A percentile compares a stretch with the other conserved stretches of the same genome.
Evolutionary conservation across 2,113 vertebrate species (phyloP).

Genomic region (Calypte anna): DNA sequence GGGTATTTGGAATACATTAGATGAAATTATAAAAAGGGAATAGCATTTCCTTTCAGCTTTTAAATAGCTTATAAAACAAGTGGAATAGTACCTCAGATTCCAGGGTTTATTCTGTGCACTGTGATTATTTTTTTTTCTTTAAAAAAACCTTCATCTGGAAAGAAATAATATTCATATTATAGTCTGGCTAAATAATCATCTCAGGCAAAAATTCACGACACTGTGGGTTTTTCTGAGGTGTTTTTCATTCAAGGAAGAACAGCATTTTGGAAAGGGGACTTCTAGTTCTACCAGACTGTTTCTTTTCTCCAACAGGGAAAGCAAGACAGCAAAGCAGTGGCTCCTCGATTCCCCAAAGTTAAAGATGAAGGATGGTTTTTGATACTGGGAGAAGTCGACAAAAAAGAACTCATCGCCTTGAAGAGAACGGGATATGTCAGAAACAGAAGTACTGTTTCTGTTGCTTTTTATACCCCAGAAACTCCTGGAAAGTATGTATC

Average conservation of each 20-base stretch:
- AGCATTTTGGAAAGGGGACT: not conserved
- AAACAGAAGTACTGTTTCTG: conserved; percentile 75
- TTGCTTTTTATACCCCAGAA: conserved; percentile 95
- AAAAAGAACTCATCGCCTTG: conserved; percentile 89
- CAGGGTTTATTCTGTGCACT: not conserved
- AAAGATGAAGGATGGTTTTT: conserved; percentile 99
- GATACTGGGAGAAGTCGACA: conserved; percentile 92
- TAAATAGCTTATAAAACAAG: not conserved
- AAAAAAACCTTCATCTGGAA: not conserved
- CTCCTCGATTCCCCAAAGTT: conserved; percentile 90
- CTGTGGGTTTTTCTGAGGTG: not conserved
- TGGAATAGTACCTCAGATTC: not conserved
- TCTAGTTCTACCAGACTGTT: not conserved
- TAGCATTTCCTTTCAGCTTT: not conserved
- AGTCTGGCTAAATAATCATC: not conserved
- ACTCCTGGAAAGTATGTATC: conserved; percentile 86
- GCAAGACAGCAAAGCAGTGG: conserved; percentile 89
- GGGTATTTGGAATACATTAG: not conserved
- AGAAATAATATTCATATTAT: not conserved
- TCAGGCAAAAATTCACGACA: not conserved
- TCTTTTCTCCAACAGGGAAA: conserved; percentile 82
- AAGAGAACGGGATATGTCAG: conserved; percentile 92
- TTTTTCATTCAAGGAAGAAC: not conserved
- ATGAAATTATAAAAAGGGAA: not conserved
- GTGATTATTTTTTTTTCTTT: not conserved